Conservation (phyloP, 2,113 vertebrate genomes). For the Speoplatyrhinus poulsoni region DNA sequence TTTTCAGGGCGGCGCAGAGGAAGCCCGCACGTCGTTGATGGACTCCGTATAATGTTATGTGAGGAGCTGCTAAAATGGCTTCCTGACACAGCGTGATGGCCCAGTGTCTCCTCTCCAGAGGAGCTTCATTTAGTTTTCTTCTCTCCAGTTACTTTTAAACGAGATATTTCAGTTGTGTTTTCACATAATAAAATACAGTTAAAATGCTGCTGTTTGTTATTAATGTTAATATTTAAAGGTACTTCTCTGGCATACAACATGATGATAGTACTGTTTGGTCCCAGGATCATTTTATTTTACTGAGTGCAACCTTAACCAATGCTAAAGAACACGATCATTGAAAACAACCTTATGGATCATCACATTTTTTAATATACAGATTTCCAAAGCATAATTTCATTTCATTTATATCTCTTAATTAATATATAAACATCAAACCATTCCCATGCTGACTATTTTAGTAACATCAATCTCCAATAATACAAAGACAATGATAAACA, state of each 20-base stretch:
- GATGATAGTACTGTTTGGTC: conserved; percentile 63
- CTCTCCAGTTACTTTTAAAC: conserved; percentile 33
- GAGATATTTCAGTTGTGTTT: conserved; percentile 26
- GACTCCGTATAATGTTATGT: conserved; percentile 8
- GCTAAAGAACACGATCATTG: conserved; percentile 71
- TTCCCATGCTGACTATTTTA: conserved; percentile 80
- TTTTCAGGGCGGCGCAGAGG: conserved; percentile 35
- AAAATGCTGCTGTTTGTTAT: background rate
- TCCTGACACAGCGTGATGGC: conserved; percentile 17
- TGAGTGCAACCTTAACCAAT: conserved; percentile 77
- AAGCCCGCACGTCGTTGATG: conserved; percentile 6
- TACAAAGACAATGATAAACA: conserved; percentile 64
- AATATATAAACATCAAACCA: conserved; percentile 57
- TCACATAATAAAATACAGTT: conserved; percentile 27
- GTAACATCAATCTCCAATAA: conserved; percentile 67
- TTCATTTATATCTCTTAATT: conserved; percentile 54
- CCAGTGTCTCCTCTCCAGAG: conserved; percentile 13
- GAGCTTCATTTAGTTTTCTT: conserved; percentile 31
- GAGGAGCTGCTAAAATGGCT: conserved; percentile 17
- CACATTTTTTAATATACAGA: conserved; percentile 57
- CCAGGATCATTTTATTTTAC: conserved; percentile 80
- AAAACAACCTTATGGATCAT: conserved; percentile 29
- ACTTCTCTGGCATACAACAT: conserved; percentile 9
- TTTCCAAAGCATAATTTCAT: background rate
- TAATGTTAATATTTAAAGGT: background rate